Evolutionary conservation across 2,888 invertebrate species (phyloP).

Genomic region (Melinopterus prodromus): DNA sequence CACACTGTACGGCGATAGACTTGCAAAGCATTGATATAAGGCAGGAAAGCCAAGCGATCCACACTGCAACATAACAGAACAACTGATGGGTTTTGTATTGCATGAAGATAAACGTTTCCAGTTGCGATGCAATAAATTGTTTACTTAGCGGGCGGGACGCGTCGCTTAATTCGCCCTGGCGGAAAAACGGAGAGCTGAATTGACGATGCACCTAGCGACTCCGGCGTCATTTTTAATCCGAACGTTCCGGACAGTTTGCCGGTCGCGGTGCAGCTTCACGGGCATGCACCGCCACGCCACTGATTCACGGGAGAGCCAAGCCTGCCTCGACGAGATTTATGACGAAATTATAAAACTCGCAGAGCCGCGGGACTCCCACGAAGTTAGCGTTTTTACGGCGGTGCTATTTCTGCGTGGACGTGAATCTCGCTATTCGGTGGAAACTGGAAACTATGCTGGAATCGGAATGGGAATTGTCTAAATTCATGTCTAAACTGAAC

Average conservation of each 20-base stretch:
- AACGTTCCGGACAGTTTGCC: constrained; percentile 12
- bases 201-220: background rate
- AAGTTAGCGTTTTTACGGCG: background rate
- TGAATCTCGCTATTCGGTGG: background rate
- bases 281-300: background rate
- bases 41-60: too few species aligned
- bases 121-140: too few species aligned
- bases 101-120: too few species aligned
- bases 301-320: constrained; percentile 10
- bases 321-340: background rate
- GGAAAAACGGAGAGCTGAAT: background rate
- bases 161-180: background rate
- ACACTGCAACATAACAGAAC: too few species aligned
- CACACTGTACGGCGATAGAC: too few species aligned
- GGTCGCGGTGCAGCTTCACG: constrained; percentile 7
- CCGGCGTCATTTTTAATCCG: background rate
- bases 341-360: constrained; percentile 19
- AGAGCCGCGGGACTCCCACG: constrained; percentile 11
- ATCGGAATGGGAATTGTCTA: background rate
- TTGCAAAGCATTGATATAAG: too few species aligned
- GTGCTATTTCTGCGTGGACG: background rate
- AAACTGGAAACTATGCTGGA: background rate
- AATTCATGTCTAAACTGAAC: background rate
- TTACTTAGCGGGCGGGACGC: too few species aligned
- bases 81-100: too few species aligned